These are phyloP conservation scores for Pyrrhia umbra DNA, from an alignment of 2,888 invertebrate species.

Conservation along the genomic window DNA sequence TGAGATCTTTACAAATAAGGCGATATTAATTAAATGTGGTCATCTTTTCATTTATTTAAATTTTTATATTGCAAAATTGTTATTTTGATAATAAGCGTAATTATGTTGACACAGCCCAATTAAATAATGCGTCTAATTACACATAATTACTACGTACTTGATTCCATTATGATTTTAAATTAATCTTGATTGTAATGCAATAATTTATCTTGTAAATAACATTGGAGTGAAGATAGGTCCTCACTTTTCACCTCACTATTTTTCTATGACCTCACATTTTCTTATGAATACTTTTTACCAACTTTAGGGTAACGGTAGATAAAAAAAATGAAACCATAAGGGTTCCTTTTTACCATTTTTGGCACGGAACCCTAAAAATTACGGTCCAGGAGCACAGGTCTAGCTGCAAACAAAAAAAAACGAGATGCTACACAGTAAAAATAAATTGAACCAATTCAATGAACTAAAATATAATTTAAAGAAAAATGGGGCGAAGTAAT, in stretches of 20 bases:
- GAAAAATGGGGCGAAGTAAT: not conserved
- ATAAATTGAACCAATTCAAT: not conserved
- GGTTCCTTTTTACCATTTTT: too few species aligned
- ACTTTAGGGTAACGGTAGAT: too few species aligned
- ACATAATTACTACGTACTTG: too few species aligned
- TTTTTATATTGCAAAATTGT: not conserved
- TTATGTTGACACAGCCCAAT: constrained; percentile 22
- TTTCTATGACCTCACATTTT: too few species aligned
- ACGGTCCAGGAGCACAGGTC: too few species aligned
- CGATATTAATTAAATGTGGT: not conserved
- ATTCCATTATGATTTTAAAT: too few species aligned
- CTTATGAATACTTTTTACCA: too few species aligned
- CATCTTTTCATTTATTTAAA: not conserved
- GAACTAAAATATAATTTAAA: not conserved
- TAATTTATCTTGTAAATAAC: too few species aligned
- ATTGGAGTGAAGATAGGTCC: too few species aligned
- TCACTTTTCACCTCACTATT: too few species aligned
- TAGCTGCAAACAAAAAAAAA: too few species aligned
- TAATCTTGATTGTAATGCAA: not conserved
- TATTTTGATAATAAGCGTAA: not conserved
- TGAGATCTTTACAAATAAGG: constrained; percentile 10
- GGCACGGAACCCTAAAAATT: not conserved
- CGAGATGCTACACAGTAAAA: not conserved
- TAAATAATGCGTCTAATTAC: not conserved
- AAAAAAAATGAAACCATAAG: too few species aligned